Conservation (phyloP, 2,797 vertebrate species). For the Heliangelus exortis region DNA sequence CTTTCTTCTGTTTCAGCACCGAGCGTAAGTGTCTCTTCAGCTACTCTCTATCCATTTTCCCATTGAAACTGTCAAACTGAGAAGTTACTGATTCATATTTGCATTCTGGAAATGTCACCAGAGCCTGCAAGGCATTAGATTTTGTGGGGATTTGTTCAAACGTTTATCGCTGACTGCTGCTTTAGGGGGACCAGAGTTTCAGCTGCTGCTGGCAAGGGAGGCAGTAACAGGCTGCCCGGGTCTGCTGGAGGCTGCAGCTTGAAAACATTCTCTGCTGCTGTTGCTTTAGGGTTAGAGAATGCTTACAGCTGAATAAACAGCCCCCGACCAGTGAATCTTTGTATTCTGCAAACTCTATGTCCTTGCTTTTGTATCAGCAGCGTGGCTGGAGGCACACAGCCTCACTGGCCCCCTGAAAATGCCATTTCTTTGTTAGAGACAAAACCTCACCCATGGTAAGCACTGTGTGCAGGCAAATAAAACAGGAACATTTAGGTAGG, state of each 20-base stretch:
- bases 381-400: not conserved
- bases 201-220: not conserved
- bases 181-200: not conserved
- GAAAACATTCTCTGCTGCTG: not conserved
- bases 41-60: not conserved
- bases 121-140: not conserved
- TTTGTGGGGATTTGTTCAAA: constrained; percentile 1
- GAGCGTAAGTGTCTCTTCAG: not conserved
- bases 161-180: not conserved
- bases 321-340: not conserved
- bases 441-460: not conserved
- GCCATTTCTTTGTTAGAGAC: not conserved
- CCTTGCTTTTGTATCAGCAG: not conserved
- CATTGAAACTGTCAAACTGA: not conserved
- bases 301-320: not conserved
- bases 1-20: not conserved
- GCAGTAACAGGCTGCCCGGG: not conserved
- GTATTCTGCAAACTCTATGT: not conserved
- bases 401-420: not conserved
- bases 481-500: not conserved
- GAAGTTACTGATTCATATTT: not conserved
- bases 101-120: not conserved
- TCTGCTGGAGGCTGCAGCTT: not conserved
- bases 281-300: not conserved
- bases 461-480: not conserved